phyloP scores from a whole-genome alignment of 2,113 vertebrate genomes.

The Cololabis saira region DNA sequence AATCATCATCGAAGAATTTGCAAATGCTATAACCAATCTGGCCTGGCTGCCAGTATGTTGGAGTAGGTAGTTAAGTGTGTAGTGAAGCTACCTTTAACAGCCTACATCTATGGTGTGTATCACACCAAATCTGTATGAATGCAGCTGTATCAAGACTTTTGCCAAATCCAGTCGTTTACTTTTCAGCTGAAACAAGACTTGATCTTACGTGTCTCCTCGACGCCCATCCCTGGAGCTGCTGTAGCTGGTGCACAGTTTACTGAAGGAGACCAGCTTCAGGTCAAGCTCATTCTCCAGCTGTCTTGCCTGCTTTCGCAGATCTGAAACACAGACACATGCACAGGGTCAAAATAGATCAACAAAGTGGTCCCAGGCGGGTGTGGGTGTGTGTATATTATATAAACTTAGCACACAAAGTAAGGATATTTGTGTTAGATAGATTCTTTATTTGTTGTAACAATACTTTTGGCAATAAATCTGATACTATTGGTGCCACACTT shows the following conservation, averaged over 20 bases:
- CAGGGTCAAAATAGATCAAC: background rate
- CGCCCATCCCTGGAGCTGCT: constrained; percentile 89
- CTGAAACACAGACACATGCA: constrained; percentile 70
- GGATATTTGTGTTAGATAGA: too few relatives aligned
- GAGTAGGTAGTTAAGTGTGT: too few relatives aligned
- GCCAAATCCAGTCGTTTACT: background rate
- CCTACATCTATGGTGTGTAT: too few relatives aligned
- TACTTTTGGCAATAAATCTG: too few relatives aligned
- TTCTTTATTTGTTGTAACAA: too few relatives aligned
- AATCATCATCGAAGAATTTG: too few relatives aligned
- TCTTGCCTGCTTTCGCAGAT: constrained; percentile 96
- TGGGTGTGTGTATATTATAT: background rate
- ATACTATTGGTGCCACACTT: too few relatives aligned
- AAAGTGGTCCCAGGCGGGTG: background rate
- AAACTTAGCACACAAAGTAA: too few relatives aligned
- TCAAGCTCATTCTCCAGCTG: constrained; percentile 98
- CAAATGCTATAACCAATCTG: too few relatives aligned
- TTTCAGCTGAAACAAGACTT: background rate
- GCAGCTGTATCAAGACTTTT: background rate
- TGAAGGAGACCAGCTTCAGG: constrained; percentile 97
- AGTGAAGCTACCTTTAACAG: too few relatives aligned
- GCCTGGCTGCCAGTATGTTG: too few relatives aligned
- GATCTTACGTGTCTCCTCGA: constrained; percentile 91
- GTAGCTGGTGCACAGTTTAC: constrained; percentile 97
- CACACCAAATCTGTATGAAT: too few relatives aligned